phyloP scores from a whole-genome alignment of 2,113 vertebrate species.

The Nycticebus coucang region DNA sequence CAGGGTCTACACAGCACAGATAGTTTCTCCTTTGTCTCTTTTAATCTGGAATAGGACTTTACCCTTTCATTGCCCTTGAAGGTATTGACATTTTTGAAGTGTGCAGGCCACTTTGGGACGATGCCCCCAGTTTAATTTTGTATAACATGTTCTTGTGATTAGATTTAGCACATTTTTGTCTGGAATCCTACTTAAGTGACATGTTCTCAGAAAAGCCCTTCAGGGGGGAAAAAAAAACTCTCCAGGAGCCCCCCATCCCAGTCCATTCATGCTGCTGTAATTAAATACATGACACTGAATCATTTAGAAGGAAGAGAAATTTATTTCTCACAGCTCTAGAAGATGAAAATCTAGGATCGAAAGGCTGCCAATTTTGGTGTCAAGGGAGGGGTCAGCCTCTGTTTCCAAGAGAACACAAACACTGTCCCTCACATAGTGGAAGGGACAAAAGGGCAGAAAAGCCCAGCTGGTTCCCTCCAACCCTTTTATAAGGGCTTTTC shows the following conservation, averaged over 20 bases:
- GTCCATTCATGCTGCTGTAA: background rate
- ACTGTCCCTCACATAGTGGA: background rate
- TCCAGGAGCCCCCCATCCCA: background rate
- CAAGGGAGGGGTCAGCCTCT: background rate
- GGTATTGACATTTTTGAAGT: background rate
- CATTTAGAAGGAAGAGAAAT: background rate
- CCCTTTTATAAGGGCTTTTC: background rate
- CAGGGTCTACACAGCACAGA: background rate
- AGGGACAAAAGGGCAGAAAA: background rate
- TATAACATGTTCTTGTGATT: background rate
- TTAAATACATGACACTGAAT: background rate
- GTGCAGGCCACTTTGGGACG: background rate
- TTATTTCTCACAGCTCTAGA: background rate
- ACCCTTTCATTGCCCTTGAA: background rate
- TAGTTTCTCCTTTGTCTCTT: background rate
- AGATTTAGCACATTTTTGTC: background rate
- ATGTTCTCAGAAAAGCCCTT: background rate
- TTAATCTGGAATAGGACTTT: background rate
- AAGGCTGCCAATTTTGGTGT: background rate
- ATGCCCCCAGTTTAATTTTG: background rate
- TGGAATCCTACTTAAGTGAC: background rate
- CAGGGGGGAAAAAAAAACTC: background rate
- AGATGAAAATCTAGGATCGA: background rate
- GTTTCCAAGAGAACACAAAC: no score
- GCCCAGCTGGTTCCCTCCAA: background rate